These are phyloP conservation scores for Polydesmus complanatus DNA, from an alignment of 2,888 invertebrate species.

Conservation along the genomic window DNA sequence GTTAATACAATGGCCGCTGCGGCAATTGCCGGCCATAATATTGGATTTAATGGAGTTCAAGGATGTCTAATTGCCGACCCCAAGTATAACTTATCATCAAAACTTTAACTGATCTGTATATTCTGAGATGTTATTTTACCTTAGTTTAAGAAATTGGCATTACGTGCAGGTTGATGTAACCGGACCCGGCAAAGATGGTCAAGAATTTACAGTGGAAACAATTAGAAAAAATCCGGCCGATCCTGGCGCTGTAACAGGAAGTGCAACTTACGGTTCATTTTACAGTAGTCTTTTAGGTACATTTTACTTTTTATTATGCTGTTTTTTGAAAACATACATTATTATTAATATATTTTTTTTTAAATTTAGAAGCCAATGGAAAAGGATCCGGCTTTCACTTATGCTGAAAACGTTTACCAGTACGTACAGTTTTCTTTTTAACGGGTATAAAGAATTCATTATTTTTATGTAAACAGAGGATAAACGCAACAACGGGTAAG, in stretches of 20 bases:
- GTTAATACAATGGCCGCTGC: slow-evolving; percentile 46
- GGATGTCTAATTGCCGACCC: slow-evolving; percentile 40
- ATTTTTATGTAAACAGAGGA: background rate
- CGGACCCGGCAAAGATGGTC: slow-evolving; percentile 28
- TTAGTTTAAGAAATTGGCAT: slow-evolving; percentile 37
- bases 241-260: slow-evolving; percentile 39
- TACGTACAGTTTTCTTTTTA: background rate
- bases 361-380: background rate
- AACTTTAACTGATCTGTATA: background rate
- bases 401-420: background rate
- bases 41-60: slow-evolving; percentile 38
- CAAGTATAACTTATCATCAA: slow-evolving; percentile 28
- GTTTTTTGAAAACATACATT: too few relatives aligned
- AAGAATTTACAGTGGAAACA: slow-evolving; percentile 28
- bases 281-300: slow-evolving; percentile 22
- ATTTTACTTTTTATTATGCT: background rate
- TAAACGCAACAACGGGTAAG: background rate
- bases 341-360: too few relatives aligned
- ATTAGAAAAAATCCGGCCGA: slow-evolving; percentile 38
- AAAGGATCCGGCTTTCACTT: background rate
- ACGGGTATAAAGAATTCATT: background rate
- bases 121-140: slow-evolving; percentile 11
- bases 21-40: slow-evolving; percentile 37
- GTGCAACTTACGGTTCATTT: slow-evolving; percentile 39
- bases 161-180: slow-evolving; percentile 38